Evolutionary conservation across 2,888 invertebrate species (phyloP).

Genomic region (Ephialtes manifestator): DNA sequence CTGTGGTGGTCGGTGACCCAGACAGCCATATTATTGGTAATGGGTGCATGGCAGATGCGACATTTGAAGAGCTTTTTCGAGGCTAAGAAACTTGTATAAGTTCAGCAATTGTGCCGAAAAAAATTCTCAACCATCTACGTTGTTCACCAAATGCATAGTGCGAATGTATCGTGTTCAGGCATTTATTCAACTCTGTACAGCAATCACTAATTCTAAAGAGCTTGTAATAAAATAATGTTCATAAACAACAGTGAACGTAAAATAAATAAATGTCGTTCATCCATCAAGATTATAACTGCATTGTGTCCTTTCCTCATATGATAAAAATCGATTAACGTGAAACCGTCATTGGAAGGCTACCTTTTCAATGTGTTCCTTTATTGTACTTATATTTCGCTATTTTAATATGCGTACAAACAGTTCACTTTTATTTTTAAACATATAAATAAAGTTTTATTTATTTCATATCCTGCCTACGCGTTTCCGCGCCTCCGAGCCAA

Average conservation of each 20-base stretch:
- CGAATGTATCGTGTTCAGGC: background rate
- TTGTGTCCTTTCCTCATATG: background rate
- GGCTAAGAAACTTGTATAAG: slow-evolving; percentile 98
- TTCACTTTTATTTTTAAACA: too few species aligned
- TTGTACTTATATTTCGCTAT: too few species aligned
- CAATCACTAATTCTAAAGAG: slow-evolving; percentile 43
- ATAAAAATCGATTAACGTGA: too few species aligned
- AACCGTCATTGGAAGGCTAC: too few species aligned
- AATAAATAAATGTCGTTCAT: slow-evolving; percentile 27
- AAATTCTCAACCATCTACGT: slow-evolving; percentile 1
- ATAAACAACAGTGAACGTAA: slow-evolving; percentile 24
- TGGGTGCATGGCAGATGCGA: slow-evolving; percentile 99
- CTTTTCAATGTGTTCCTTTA: too few species aligned
- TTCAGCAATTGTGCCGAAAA: background rate
- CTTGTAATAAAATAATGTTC: slow-evolving; percentile 52
- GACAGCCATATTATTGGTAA: slow-evolving; percentile 94
- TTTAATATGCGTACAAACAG: too few species aligned
- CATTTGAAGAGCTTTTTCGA: slow-evolving; percentile 99
- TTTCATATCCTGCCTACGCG: too few species aligned
- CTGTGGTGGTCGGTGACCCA: slow-evolving; percentile 99
- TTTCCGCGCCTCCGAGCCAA: too few species aligned
- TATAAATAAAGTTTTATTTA: too few species aligned
- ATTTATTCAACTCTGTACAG: slow-evolving; percentile 61
- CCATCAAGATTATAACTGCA: slow-evolving; percentile 24
- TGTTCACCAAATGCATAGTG: background rate